These are phyloP conservation scores for Heliconius ismenius DNA, from an alignment of 2,888 invertebrate species.

Conservation along the genomic window DNA sequence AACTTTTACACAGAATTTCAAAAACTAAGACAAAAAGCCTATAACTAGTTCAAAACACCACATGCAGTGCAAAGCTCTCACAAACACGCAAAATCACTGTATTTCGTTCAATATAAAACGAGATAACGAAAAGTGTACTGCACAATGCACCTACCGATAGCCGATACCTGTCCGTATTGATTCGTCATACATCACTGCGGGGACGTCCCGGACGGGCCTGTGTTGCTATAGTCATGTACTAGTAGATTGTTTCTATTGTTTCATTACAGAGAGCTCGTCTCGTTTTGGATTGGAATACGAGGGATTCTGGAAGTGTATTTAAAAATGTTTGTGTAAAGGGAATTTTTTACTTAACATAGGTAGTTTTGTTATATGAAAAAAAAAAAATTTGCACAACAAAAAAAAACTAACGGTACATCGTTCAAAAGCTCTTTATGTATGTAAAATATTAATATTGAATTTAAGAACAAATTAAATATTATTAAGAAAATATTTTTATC, in stretches of 20 bases:
- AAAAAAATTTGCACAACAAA: too few relatives aligned
- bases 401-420: too few relatives aligned
- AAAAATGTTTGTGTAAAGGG: too few relatives aligned
- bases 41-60: neutral
- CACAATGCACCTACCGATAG: constrained; percentile 32
- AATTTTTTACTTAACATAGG: too few relatives aligned
- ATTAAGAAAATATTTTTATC: too few relatives aligned
- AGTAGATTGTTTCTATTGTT: constrained; percentile 17
- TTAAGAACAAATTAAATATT: too few relatives aligned
- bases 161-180: constrained; percentile 33
- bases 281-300: constrained; percentile 12
- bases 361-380: too few relatives aligned
- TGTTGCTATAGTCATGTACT: constrained; percentile 10
- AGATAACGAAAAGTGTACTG: constrained; percentile 28
- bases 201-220: constrained; percentile 19
- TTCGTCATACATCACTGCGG: constrained; percentile 38
- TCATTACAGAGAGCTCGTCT: constrained; percentile 20
- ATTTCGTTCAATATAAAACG: constrained; percentile 31
- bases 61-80: neutral
- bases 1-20: too few relatives aligned
- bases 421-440: too few relatives aligned
- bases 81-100: constrained; percentile 8
- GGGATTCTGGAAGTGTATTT: neutral
- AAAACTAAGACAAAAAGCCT: neutral
- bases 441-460: too few relatives aligned